Evolutionary conservation across 1,140 invertebrate species (phyloP).

Genomic region (Chlorops oryzae): DNA sequence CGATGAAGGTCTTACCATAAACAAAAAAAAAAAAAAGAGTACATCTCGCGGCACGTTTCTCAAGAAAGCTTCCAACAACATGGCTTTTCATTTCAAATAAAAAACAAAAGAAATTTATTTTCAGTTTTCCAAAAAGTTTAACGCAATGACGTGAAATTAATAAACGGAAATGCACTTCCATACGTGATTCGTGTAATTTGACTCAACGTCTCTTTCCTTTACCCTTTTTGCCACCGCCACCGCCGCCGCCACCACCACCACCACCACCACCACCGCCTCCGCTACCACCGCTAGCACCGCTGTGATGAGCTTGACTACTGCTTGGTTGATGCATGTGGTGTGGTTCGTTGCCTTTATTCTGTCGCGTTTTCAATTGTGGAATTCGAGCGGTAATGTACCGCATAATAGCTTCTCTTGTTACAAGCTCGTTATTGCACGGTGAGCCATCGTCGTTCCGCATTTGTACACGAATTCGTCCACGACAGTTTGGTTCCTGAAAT

Average conservation of each 20-base stretch:
- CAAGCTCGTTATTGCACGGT: conserved; percentile 65
- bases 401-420: conserved; percentile 71
- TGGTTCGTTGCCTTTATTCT: conserved; percentile 30
- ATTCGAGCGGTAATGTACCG: conserved; percentile 76
- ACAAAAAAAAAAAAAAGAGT: too few relatives aligned
- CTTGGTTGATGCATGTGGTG: conserved; percentile 23
- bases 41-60: too few relatives aligned
- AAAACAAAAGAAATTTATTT: too few relatives aligned
- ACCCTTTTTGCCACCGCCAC: conserved; percentile 37
- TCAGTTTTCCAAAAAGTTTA: too few relatives aligned
- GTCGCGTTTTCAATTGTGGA: conserved; percentile 82
- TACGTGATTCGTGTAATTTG: neutral
- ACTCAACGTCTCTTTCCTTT: conserved; percentile 43
- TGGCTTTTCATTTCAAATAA: too few relatives aligned
- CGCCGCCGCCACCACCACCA: conserved; percentile 22
- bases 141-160: too few relatives aligned
- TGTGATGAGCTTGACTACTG: conserved; percentile 22
- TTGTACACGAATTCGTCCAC: conserved; percentile 86
- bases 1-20: too few relatives aligned
- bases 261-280: conserved; percentile 16
- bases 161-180: too few relatives aligned
- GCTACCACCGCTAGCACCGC: conserved; percentile 18
- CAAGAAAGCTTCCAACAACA: too few relatives aligned
- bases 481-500: conserved; percentile 62
- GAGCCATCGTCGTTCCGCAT: conserved; percentile 88